phyloP scores from a whole-genome alignment of 23 tunicate species.

The Trididemnum nubilum region DNA sequence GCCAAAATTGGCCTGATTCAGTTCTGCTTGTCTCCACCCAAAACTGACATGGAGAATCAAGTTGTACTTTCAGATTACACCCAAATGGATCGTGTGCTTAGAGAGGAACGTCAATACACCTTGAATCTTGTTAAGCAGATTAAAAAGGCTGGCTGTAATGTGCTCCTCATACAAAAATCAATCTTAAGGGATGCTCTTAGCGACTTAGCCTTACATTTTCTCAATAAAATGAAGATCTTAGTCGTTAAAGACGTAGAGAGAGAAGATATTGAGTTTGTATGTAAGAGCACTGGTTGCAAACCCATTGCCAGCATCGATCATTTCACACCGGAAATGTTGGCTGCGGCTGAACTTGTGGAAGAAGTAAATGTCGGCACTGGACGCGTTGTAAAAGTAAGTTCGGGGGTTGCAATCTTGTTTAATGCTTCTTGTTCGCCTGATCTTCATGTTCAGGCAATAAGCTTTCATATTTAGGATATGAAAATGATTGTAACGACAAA shows the following conservation, averaged over 20 bases:
- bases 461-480: too few species aligned
- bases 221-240: constrained; percentile 96
- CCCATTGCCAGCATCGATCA: constrained; percentile 97
- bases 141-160: constrained; percentile 96
- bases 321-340: constrained; percentile 91
- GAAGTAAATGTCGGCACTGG: constrained; percentile 91
- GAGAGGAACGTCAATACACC: constrained; percentile 97
- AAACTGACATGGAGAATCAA: constrained; percentile 99
- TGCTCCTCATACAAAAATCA: constrained; percentile 89
- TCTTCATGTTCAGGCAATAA: too few species aligned
- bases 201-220: constrained; percentile 93
- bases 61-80: constrained; percentile 93
- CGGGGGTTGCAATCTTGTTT: too few species aligned
- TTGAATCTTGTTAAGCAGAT: constrained; percentile 94
- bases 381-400: constrained; percentile 86
- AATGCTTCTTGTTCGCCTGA: too few species aligned
- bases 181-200: constrained; percentile 95
- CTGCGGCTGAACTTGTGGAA: constrained; percentile 92
- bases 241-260: constrained; percentile 96
- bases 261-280: constrained; percentile 91
- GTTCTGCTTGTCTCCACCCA: constrained; percentile 94
- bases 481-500: too few species aligned
- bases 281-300: constrained; percentile 96
- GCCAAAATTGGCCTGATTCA: constrained; percentile 95
- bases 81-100: constrained; percentile 97